phyloP scores from a whole-genome alignment of 2,888 invertebrate genomes.

The Papilio gigon region DNA sequence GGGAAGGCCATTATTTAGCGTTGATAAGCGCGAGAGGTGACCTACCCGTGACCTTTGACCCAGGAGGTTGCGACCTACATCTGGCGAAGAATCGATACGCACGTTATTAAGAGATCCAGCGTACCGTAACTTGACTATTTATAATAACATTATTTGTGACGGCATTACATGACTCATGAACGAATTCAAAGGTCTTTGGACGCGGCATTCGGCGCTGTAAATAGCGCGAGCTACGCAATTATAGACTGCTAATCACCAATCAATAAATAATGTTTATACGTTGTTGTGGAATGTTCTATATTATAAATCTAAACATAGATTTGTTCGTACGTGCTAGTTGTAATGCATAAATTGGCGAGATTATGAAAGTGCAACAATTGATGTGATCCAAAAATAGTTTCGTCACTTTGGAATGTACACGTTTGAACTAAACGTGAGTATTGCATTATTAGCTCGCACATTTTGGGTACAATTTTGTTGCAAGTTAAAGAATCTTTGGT shows the following conservation, averaged over 20 bases:
- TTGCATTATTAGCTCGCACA: slow-evolving; percentile 10
- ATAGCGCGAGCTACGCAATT: slow-evolving; percentile 14
- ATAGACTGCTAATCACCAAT: slow-evolving; percentile 22
- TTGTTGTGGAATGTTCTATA: neutral
- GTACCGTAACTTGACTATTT: slow-evolving; percentile 21
- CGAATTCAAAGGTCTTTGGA: slow-evolving; percentile 17
- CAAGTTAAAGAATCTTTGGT: neutral
- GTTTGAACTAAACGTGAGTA: slow-evolving; percentile 2
- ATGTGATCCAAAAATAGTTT: slow-evolving; percentile 27
- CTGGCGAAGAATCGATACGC: slow-evolving; percentile 68
- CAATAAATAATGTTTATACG: slow-evolving; percentile 27
- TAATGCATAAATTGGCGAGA: slow-evolving; percentile 19
- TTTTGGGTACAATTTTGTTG: neutral
- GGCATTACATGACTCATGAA: slow-evolving; percentile 27
- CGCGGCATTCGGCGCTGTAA: slow-evolving; percentile 19
- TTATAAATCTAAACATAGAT: neutral
- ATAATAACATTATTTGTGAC: slow-evolving; percentile 3
- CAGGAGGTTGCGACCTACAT: slow-evolving; percentile 82
- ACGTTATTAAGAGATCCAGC: slow-evolving; percentile 44
- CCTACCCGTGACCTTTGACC: slow-evolving; percentile 83
- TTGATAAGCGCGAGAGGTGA: slow-evolving; percentile 63
- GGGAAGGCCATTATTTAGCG: slow-evolving; percentile 48
- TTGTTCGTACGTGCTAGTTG: slow-evolving; percentile 18
- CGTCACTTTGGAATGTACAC: slow-evolving; percentile 20
- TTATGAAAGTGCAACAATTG: slow-evolving; percentile 19